Conservation (phyloP, 2,888 invertebrate species). For the Limnephilus lunatus region DNA sequence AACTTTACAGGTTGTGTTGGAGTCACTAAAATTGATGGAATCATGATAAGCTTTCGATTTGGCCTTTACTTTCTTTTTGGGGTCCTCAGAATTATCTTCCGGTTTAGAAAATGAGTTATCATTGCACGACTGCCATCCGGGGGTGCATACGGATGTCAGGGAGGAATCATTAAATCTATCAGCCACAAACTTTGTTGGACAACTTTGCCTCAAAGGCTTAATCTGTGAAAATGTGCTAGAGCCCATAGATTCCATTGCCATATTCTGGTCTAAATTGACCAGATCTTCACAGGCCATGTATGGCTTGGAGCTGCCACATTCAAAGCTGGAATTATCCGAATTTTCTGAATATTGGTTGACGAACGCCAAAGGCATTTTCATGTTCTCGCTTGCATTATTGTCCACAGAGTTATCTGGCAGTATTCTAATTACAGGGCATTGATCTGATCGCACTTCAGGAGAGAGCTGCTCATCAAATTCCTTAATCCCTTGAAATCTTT, state of each 20-base stretch:
- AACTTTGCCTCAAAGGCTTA: slow-evolving; percentile 79
- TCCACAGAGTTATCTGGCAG: slow-evolving; percentile 54
- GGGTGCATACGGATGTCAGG: slow-evolving; percentile 77
- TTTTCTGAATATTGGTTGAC: slow-evolving; percentile 79
- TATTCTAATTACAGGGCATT: slow-evolving; percentile 59
- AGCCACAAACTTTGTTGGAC: slow-evolving; percentile 81
- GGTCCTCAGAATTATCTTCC: slow-evolving; percentile 67
- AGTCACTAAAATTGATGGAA: slow-evolving; percentile 27
- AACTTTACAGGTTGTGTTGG: background rate
- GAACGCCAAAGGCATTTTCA: slow-evolving; percentile 72
- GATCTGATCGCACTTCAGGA: slow-evolving; percentile 32
- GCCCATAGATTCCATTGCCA: slow-evolving; percentile 74
- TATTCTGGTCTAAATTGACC: slow-evolving; percentile 80
- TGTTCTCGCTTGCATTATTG: slow-evolving; percentile 67
- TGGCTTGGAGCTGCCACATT: slow-evolving; percentile 74
- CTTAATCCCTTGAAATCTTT: slow-evolving; percentile 70
- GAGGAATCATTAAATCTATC: slow-evolving; percentile 78
- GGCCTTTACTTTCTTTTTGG: slow-evolving; percentile 22
- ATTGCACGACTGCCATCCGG: slow-evolving; percentile 73
- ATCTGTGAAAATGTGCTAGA: slow-evolving; percentile 71
- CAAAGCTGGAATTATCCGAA: slow-evolving; percentile 79
- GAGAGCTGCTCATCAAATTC: slow-evolving; percentile 47
- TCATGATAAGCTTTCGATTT: slow-evolving; percentile 68
- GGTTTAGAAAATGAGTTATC: slow-evolving; percentile 69
- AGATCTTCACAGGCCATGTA: slow-evolving; percentile 84